Evolutionary conservation across 1,140 invertebrate genomes (phyloP), one percentile per base, ranked within the genome.

Genomic region (Sycophaga agraensis): DNA sequence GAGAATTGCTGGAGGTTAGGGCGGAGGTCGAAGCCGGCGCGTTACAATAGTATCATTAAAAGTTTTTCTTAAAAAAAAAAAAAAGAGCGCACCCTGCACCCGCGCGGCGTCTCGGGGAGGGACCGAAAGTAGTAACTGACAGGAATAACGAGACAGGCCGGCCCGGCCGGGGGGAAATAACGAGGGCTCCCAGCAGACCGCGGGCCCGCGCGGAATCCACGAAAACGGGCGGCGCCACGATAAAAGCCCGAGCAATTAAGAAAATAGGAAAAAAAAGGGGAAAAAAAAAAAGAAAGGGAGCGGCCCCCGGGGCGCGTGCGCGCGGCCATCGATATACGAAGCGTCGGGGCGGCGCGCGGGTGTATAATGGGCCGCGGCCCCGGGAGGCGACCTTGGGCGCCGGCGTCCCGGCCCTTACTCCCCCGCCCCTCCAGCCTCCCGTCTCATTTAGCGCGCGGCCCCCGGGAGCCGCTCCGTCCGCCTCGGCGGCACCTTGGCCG

Each of bases 401-500:
- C 1, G n/a, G n/a, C 11, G 8, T 3, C 16, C 21, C 19, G 1
- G 19, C 21, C 17, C 22, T 63, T 56, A 56, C 45, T 56, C 45
- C 40, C 54, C 22, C 54, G 22, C 28, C 28, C 31, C 16, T 37
- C 45, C 54, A 22, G 17, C 28, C 31, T 16, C 26, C 45, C 6
- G 35, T 50, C 53, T 55, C 31, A 19, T 34, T 39, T 40, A 42
- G 31, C 34, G n/a, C n/a, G 9, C 14, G 3, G n/a, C 64, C 35
- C 11, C 2, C 24, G 9, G 4, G 14, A 16, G 42, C 42, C 12
- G 7, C 12, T 64, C 39, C 6, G 28, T 31, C 14, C 58, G 43
- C 66, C 48, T 17, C 34, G 40, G 63, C 70, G 62, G 69, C 69
- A 71, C 72, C 70, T 75, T 69, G 71, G 68, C 59, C 64, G 64